Evolutionary conservation across 2,797 vertebrate species (phyloP).

Genomic region (Pygocentrus nattereri): DNA sequence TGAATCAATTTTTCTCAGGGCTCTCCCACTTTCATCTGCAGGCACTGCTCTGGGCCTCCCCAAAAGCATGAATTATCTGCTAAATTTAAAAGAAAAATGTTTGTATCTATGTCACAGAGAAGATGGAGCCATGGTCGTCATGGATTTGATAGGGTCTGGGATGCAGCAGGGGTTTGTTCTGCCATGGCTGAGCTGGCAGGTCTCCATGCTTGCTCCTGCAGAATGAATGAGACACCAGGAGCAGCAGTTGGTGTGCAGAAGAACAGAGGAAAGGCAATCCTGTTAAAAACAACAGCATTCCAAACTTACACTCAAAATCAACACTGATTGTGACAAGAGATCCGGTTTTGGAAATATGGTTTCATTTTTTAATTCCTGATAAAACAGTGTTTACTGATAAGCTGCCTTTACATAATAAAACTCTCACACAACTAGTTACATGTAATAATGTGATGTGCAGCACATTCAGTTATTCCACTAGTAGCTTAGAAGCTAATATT

Average conservation of each 20-base stretch:
- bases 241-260: slow-evolving; percentile 35
- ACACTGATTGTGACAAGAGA: neutral
- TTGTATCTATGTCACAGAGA: slow-evolving; percentile 52
- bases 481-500: too few species aligned
- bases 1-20: slow-evolving; percentile 47
- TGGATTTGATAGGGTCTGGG: slow-evolving; percentile 44
- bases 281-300: neutral
- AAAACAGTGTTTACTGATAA: neutral
- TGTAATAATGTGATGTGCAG: too few species aligned
- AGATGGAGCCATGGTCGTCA: slow-evolving; percentile 51
- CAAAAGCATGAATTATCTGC: slow-evolving; percentile 43
- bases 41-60: slow-evolving; percentile 25
- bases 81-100: slow-evolving; percentile 37
- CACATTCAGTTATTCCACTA: too few species aligned
- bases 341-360: too few species aligned
- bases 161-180: slow-evolving; percentile 34
- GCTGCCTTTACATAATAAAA: neutral
- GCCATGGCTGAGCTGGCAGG: slow-evolving; percentile 55
- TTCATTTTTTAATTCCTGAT: neutral
- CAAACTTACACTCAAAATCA: neutral
- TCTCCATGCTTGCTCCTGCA: slow-evolving; percentile 31
- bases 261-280: slow-evolving; percentile 3
- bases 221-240: slow-evolving; percentile 45
- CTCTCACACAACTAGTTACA: neutral
- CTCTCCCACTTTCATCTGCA: slow-evolving; percentile 34